Base-by-base conservation (phyloP, 2,888 invertebrate genomes). In the Leucophora obtusa region DNA sequence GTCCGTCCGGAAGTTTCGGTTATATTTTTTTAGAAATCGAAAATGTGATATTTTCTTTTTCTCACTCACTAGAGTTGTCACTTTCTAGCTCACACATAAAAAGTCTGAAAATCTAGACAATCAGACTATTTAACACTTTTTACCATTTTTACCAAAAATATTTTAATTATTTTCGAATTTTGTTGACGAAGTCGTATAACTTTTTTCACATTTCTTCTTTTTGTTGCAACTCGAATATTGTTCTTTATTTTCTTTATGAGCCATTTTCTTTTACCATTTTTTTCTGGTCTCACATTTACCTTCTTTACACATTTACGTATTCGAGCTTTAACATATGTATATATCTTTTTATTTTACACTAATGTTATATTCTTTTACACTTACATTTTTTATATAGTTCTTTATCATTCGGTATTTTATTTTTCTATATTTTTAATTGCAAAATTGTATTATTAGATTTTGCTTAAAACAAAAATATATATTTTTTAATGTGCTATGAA, bases 331-430 rank as follows among this genome's bases (percentile, higher is more conserved):
- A 24, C 54, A n/a, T 43, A 60, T 21, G 59, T 58, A 43, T 63
- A 66, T 74, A 65, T 51, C 33, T 53, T 50, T 73, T 54, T 28
- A 43, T 53, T 47, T 72, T 2, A 11, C n/a, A 47, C 43, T 50
- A 10, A 28, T 28, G 14, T 59, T 51, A 24, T 18, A 15, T 58
- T 66, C 35, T 28, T 70, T 47, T 21, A 21, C 83, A 83, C 84
- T 84, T 82, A 83, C 82, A 68, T 83, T 79, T 76, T n/a, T 28
- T 35, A 50, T 69, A 50, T 68, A 38, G 56, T 65, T 81, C 78
- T 60, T 50, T 51, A 28, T 47, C 63, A 72, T 71, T 74, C 72
- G 21, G 47, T 65, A 65, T 70, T 54, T 70, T 24, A 53, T 80
- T 83, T 74, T 82, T 65, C 38, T 2, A 10, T 65, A 59, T 50